phyloP scores from a whole-genome alignment of 2,113 vertebrate species.

The Nothoprocta pentlandii region DNA sequence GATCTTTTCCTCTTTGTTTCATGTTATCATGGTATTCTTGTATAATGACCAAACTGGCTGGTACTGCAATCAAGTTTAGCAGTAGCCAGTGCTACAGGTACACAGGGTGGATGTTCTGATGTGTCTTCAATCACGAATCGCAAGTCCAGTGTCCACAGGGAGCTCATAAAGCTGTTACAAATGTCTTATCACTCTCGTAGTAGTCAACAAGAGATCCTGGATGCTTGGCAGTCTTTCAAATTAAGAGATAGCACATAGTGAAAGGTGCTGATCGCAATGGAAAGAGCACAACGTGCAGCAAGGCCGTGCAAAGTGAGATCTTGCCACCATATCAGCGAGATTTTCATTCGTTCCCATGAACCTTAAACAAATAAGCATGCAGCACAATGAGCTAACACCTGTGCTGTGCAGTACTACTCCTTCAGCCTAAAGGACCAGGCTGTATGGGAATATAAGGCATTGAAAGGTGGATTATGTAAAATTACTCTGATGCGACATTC shows the following conservation, averaged over 20 bases:
- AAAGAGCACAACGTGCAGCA: background rate
- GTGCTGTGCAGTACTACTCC: background rate
- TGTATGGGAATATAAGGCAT: background rate
- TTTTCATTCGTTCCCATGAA: background rate
- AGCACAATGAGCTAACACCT: background rate
- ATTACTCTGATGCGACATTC: conserved; percentile 33
- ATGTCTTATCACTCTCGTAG: accelerated
- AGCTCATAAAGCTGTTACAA: background rate
- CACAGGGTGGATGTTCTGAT: background rate
- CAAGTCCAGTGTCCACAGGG: background rate
- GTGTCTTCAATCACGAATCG: background rate
- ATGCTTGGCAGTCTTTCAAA: background rate
- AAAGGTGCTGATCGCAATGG: background rate
- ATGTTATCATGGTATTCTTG: conserved; percentile 47
- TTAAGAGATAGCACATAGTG: background rate
- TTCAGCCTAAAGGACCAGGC: background rate
- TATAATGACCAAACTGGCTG: conserved; percentile 61
- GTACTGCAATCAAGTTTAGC: background rate
- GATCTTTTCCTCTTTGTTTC: conserved; percentile 61
- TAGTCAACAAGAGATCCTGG: background rate
- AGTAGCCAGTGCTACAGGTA: background rate
- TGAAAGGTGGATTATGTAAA: conserved; percentile 3
- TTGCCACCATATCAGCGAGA: background rate
- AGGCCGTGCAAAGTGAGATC: background rate
- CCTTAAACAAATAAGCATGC: background rate